Evolutionary conservation across 2,888 invertebrate species (phyloP).

Genomic region (Melieria omissa): DNA sequence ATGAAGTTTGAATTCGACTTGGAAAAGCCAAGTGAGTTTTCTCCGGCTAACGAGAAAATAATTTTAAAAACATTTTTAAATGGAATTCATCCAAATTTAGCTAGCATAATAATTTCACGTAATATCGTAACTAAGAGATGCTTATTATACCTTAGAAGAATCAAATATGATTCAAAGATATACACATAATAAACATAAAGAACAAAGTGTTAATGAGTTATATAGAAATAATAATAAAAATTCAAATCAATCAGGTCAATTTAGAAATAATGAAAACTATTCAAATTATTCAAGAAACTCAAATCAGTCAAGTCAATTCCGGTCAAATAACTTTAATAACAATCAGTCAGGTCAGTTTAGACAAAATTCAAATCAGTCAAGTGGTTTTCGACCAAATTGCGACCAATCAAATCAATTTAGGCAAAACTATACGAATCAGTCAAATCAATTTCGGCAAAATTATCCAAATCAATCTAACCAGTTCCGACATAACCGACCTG

Average conservation of each 20-base stretch:
- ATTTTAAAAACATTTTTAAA: conserved; percentile 39
- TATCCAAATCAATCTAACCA: conserved; percentile 15
- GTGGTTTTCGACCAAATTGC: background rate
- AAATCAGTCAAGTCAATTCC: conserved; percentile 17
- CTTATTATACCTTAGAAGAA: conserved; percentile 39
- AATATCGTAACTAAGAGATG: conserved; percentile 37
- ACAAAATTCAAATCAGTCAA: conserved; percentile 6
- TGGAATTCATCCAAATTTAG: conserved; percentile 33
- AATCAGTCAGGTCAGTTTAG: conserved; percentile 15
- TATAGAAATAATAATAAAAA: conserved; percentile 15
- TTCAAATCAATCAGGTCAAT: conserved; percentile 17
- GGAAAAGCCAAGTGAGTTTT: conserved; percentile 33
- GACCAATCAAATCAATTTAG: conserved; percentile 14
- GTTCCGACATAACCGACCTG: conserved; percentile 15
- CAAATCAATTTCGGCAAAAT: conserved; percentile 22
- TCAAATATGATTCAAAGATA: conserved; percentile 34
- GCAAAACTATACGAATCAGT: conserved; percentile 1
- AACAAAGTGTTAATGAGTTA: conserved; percentile 18
- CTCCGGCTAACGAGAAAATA: conserved; percentile 37
- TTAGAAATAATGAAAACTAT: background rate
- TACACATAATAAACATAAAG: conserved; percentile 18
- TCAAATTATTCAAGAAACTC: too few relatives aligned
- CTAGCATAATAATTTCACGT: conserved; percentile 40
- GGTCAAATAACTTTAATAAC: conserved; percentile 16
- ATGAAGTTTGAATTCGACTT: conserved; percentile 37